These are phyloP conservation scores for Vicugna pacos DNA, from an alignment of 2,113 vertebrate species.

Conservation along the genomic window DNA sequence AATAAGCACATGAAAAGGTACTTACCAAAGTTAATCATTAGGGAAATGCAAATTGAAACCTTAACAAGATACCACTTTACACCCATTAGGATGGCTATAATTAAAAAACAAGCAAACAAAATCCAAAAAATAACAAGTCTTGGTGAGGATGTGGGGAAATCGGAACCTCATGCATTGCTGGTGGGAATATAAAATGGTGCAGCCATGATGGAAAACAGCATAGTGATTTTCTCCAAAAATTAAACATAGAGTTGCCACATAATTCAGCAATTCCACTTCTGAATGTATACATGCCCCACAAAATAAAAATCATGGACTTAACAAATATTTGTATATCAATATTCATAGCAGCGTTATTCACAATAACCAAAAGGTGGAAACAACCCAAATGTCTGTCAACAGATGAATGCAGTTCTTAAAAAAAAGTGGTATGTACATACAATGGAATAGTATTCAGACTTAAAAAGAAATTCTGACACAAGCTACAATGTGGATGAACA, in stretches of 20 bases:
- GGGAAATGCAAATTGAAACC: neutral
- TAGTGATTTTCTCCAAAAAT: neutral
- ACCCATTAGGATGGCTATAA: neutral
- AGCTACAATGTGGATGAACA: neutral
- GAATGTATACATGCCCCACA: neutral
- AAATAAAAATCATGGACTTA: neutral
- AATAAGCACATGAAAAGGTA: neutral
- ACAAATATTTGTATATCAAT: neutral
- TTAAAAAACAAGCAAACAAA: constrained; percentile 13
- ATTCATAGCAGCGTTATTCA: neutral
- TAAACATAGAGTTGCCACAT: neutral
- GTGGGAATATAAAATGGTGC: neutral
- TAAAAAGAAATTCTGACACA: constrained; percentile 7
- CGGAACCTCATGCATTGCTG: neutral
- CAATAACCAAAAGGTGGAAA: neutral
- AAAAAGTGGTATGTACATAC: neutral
- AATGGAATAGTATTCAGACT: neutral
- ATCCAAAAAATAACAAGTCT: neutral
- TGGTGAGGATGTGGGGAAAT: neutral
- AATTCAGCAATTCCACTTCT: neutral
- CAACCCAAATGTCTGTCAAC: neutral
- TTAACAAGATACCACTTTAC: neutral
- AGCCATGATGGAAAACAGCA: neutral
- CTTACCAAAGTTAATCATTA: neutral
- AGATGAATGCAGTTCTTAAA: neutral